Evolutionary conservation across 1,140 invertebrate species (phyloP), one percentile per base, ranked within the genome.

Genomic region (Drosophila melanica): DNA sequence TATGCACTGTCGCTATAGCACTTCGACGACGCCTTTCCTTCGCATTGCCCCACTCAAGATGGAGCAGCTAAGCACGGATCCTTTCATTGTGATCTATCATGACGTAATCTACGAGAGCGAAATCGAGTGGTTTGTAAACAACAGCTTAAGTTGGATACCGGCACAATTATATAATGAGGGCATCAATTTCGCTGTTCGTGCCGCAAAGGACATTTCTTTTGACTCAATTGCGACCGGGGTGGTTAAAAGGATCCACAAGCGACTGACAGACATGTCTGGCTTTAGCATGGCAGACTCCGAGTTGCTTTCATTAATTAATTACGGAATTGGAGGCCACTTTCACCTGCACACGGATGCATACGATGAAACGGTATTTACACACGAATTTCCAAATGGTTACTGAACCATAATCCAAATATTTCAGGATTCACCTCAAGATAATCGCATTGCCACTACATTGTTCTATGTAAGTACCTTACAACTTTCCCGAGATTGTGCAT

Each of bases 51-150:
- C 97, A 0, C 94, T 98, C 54, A 99, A 99, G 92, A 95, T 97
- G 90, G 98, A 99, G 92, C 95, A 97, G 79, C 94, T 96, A 18
- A 96, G 96, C 92, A 92, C 95, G 3, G 94, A 96, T 20, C 98
- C 98, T 0, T 94, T 95, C 63, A 95, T 99, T 77, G 94, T 97
- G 47, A 93, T 99, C n/a, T 99, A 96, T 92, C 96, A 98, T 92
- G 95, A 98, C 79, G 95, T 98, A 6, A 94, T 99, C 64, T 95
- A 93, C 63, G 97, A 99, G 86, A 91, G 93, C 4, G 98, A 99
- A 93, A 99, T 99, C 68, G 94, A 96, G 59, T 93, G 94, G 4
- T 96, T 99, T 53, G 97, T 99, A 92, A 92, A 93, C 81, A 92
- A 98, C 85, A 96, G 97, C 7, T 94, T 94, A 3, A 94, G 95